phyloP scores from a whole-genome alignment of 2,888 invertebrate species.

The Agonum fuliginosum region DNA sequence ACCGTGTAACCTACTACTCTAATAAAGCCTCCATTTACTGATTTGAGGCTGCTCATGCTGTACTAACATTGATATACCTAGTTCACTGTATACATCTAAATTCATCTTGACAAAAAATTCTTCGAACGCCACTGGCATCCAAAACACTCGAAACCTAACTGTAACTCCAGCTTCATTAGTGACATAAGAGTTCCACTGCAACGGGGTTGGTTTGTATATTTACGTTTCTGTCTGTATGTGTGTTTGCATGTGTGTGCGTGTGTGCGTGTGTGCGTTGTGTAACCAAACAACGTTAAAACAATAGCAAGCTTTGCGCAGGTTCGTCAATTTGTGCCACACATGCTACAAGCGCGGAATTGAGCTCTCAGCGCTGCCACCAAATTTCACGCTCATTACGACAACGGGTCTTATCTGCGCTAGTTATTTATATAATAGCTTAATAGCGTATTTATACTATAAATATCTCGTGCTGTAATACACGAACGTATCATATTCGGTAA shows the following conservation, averaged over 20 bases:
- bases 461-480: neutral
- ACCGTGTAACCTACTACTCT: too few species aligned
- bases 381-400: slow-evolving; percentile 12
- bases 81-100: neutral
- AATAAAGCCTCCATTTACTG: too few species aligned
- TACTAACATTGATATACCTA: neutral
- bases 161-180: slow-evolving; percentile 52
- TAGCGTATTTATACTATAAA: neutral
- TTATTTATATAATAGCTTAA: neutral
- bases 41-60: neutral
- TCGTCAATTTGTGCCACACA: slow-evolving; percentile 48
- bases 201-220: slow-evolving; percentile 25
- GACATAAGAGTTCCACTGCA: slow-evolving; percentile 55
- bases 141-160: slow-evolving; percentile 29
- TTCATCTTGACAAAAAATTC: neutral
- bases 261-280: slow-evolving; percentile 39
- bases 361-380: slow-evolving; percentile 40
- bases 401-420: neutral
- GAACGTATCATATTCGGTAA: neutral
- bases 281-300: slow-evolving; percentile 50
- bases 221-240: slow-evolving; percentile 23
- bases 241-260: slow-evolving; percentile 11
- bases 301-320: slow-evolving; percentile 47
- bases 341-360: slow-evolving; percentile 31
- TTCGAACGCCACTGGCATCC: slow-evolving; percentile 27